Percentiles rank a stretch among this genome's conserved stretches.
Conservation (phyloP, 2,113 vertebrate genomes). For the Nettapus auritus region DNA sequence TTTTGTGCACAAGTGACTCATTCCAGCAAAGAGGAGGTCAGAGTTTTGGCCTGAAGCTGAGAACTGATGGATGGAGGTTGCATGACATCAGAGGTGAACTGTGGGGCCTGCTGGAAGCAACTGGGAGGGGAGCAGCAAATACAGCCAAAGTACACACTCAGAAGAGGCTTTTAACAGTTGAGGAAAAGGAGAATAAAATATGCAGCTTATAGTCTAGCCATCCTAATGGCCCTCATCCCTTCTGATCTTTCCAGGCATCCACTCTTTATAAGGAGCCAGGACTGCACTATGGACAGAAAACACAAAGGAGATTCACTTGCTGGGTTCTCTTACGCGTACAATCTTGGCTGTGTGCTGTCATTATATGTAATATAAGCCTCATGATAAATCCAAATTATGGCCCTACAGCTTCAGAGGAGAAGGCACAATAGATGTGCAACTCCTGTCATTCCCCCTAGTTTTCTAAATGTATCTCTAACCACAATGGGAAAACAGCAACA, state of each 20-base stretch:
- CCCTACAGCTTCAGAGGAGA: background rate
- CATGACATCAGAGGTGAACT: background rate
- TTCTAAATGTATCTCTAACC: background rate
- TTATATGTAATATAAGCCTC: background rate
- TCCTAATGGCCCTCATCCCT: background rate
- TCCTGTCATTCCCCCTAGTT: background rate
- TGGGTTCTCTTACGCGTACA: background rate
- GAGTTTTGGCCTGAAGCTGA: background rate
- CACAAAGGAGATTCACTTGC: background rate
- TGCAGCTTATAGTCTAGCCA: background rate
- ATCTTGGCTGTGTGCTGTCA: background rate
- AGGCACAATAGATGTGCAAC: background rate
- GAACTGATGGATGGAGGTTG: background rate
- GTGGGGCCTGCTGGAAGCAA: background rate
- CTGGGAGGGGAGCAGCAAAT: background rate
- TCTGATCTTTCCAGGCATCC: background rate
- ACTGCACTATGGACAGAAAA: background rate
- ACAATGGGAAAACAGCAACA: background rate
- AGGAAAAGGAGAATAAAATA: background rate
- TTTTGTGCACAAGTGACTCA: background rate
- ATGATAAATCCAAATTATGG: fast-evolving
- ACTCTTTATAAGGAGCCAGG: background rate
- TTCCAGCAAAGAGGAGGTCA: background rate
- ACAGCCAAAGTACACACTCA: background rate
- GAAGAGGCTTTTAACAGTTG: background rate